Evolutionary conservation across 1,140 invertebrate species (phyloP).

Genomic region (Trachymyrmex septentrionalis): DNA sequence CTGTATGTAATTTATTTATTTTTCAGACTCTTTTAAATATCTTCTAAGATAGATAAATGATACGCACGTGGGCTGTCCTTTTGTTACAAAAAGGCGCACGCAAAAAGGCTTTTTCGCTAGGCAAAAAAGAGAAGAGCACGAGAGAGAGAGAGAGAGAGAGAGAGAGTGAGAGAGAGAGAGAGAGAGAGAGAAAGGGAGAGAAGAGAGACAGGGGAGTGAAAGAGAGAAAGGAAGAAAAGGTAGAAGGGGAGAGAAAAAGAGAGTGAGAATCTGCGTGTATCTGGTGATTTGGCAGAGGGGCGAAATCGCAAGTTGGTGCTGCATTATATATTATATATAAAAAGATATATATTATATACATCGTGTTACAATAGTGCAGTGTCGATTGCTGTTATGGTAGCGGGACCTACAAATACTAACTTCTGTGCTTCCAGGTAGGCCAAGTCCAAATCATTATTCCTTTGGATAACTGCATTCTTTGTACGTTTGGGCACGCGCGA

Average conservation of each 20-base stretch:
- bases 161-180: slow-evolving; percentile 40
- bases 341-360: slow-evolving; percentile 73
- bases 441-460: slow-evolving; percentile 87
- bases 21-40: slow-evolving; percentile 9
- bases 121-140: slow-evolving; percentile 18
- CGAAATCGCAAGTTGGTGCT: slow-evolving; percentile 84
- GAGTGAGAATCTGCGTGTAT: slow-evolving; percentile 78
- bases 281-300: slow-evolving; percentile 85
- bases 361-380: slow-evolving; percentile 86
- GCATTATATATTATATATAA: slow-evolving; percentile 75
- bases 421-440: slow-evolving; percentile 87
- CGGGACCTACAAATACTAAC: slow-evolving; percentile 87
- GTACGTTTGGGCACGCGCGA: slow-evolving; percentile 53
- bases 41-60: not conserved
- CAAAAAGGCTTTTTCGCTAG: slow-evolving; percentile 59
- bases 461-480: slow-evolving; percentile 64
- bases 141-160: slow-evolving; percentile 42
- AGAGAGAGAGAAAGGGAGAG: slow-evolving; percentile 26
- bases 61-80: slow-evolving; percentile 6
- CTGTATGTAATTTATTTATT: not conserved
- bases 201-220: slow-evolving; percentile 44
- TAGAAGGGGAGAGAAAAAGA: slow-evolving; percentile 67
- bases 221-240: slow-evolving; percentile 59
- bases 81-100: slow-evolving; percentile 34
- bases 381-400: slow-evolving; percentile 86